Evolutionary conservation across 2,113 vertebrate genomes (phyloP).

Genomic region (Bubo bubo): DNA sequence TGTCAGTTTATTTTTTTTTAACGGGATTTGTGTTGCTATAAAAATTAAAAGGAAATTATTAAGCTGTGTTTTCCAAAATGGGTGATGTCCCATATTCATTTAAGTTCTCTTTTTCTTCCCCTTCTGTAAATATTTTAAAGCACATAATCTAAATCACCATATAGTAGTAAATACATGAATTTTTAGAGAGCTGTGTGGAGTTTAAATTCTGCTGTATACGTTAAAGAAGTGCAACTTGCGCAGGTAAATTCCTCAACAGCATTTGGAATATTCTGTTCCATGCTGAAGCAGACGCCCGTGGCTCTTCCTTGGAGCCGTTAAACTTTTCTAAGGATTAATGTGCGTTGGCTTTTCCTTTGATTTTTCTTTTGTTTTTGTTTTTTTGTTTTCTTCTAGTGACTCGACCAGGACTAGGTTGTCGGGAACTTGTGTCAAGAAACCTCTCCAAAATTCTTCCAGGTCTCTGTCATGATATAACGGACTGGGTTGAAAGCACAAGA

Average conservation of each 20-base stretch:
- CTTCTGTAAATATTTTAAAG: background rate
- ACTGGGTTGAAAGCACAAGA: constrained; percentile 90
- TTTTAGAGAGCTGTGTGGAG: background rate
- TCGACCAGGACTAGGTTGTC: constrained; percentile 89
- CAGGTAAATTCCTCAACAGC: background rate
- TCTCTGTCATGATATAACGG: constrained; percentile 81
- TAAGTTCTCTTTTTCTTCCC: background rate
- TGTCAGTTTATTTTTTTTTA: background rate
- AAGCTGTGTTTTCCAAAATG: background rate
- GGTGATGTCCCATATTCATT: background rate
- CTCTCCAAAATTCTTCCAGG: constrained; percentile 88
- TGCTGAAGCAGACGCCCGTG: background rate
- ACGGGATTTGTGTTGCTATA: background rate
- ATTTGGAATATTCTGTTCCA: background rate
- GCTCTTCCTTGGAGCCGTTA: background rate
- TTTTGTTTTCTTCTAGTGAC: constrained; percentile 64
- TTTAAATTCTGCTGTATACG: background rate
- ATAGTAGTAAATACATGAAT: background rate
- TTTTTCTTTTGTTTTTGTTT: background rate
- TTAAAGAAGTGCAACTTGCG: background rate
- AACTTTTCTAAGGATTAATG: background rate
- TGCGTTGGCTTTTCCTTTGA: background rate
- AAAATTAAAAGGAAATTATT: background rate
- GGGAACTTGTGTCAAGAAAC: constrained; percentile 91
- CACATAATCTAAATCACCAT: background rate